Evolutionary conservation across 1,140 invertebrate species (phyloP).

Genomic region (Hestina assimilis): DNA sequence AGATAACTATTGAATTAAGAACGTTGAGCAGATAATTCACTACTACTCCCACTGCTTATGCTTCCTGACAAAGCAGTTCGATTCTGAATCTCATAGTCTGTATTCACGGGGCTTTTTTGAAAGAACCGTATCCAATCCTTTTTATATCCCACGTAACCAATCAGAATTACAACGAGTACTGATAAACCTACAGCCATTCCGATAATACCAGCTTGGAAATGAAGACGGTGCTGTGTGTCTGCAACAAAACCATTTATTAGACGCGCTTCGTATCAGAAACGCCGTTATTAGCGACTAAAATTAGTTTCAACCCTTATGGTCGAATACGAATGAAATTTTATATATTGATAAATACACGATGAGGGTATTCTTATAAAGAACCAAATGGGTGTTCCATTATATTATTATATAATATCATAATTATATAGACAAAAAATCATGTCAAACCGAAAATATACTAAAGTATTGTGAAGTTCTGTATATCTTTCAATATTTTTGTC

Average conservation of each 20-base stretch:
- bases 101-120: too few relatives aligned
- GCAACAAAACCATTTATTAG: constrained; percentile 1
- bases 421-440: too few relatives aligned
- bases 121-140: constrained; percentile 26
- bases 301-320: too few relatives aligned
- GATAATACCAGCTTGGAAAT: constrained; percentile 41
- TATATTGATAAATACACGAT: too few relatives aligned
- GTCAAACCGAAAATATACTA: too few relatives aligned
- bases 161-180: constrained; percentile 31
- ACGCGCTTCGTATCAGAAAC: background rate
- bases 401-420: too few relatives aligned
- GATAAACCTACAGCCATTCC: constrained; percentile 45
- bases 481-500: too few relatives aligned
- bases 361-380: too few relatives aligned
- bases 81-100: background rate
- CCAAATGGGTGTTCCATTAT: too few relatives aligned
- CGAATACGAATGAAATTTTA: too few relatives aligned
- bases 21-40: background rate
- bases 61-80: background rate
- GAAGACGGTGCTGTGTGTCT: constrained; percentile 1
- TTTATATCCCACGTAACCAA: constrained; percentile 41
- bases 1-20: too few relatives aligned
- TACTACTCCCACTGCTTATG: background rate
- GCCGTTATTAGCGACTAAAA: background rate
- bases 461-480: too few relatives aligned